Evolutionary conservation across 2,113 vertebrate genomes (phyloP).

Genomic region (Notarius lentiginosus): DNA sequence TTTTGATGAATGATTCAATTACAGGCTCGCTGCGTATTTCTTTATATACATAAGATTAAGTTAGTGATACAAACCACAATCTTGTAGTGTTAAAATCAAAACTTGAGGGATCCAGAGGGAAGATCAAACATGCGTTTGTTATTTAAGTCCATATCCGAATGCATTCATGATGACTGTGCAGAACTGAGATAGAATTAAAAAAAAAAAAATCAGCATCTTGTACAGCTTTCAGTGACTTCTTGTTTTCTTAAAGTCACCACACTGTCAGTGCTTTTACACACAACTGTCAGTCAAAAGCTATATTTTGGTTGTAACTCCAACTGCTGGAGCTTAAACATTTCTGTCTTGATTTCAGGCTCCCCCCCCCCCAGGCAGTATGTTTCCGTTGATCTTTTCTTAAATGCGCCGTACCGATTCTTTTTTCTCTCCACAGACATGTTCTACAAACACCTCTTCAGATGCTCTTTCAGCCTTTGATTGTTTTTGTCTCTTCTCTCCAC

Average conservation of each 20-base stretch:
- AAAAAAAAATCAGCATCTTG: constrained; percentile 27
- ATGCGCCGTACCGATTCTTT: constrained; percentile 37
- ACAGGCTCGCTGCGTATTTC: constrained; percentile 36
- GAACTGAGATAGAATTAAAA: neutral
- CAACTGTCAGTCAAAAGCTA: constrained; percentile 26
- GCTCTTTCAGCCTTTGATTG: neutral
- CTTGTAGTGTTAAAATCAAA: constrained; percentile 52
- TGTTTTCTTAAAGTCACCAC: constrained; percentile 9
- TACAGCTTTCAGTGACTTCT: constrained; percentile 26
- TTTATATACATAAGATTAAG: constrained; percentile 29
- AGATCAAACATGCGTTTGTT: constrained; percentile 34
- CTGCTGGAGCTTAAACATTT: neutral
- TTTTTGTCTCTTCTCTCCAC: constrained; percentile 55
- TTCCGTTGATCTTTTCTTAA: constrained; percentile 34
- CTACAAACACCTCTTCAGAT: neutral
- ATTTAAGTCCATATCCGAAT: constrained; percentile 20
- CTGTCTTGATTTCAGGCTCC: constrained; percentile 28
- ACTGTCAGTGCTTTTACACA: constrained; percentile 12
- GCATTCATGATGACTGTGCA: neutral
- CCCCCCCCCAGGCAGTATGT: constrained; percentile 16
- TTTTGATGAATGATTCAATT: constrained; percentile 21
- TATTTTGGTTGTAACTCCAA: constrained; percentile 47
- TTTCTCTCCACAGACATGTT: neutral
- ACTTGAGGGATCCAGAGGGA: constrained; percentile 27
- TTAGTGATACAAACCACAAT: constrained; percentile 43